These are phyloP conservation scores for Drosophila borealis DNA, from an alignment of 2,888 invertebrate genomes.

Conservation along the genomic window DNA sequence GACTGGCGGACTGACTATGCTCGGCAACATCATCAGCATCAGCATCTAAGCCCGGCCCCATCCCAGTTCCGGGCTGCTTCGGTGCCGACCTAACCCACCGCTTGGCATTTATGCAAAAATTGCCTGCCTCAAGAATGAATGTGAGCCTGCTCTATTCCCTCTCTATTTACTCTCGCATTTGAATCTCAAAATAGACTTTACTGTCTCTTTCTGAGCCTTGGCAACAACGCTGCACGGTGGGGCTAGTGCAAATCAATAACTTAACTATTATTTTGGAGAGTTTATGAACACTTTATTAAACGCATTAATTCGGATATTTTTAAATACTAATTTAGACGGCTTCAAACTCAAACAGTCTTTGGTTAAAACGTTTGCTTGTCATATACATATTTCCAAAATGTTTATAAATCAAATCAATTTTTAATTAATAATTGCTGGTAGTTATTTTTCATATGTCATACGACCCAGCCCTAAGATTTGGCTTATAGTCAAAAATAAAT, in stretches of 20 bases:
- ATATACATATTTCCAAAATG: too few species aligned
- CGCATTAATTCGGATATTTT: too few species aligned
- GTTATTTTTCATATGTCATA: too few species aligned
- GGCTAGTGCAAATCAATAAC: constrained; percentile 5
- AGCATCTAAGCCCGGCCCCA: constrained; percentile 10
- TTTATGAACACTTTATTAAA: too few species aligned
- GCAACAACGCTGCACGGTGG: constrained; percentile 52
- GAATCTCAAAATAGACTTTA: constrained; percentile 56
- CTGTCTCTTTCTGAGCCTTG: constrained; percentile 40
- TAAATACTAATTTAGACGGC: too few species aligned
- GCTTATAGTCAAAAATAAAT: too few species aligned
- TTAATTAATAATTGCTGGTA: too few species aligned
- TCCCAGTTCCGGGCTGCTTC: constrained; percentile 1
- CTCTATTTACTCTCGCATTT: constrained; percentile 15
- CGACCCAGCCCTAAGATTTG: too few species aligned
- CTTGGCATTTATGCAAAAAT: constrained; percentile 68
- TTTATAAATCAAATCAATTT: too few species aligned
- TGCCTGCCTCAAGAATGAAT: constrained; percentile 40
- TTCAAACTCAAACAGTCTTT: too few species aligned
- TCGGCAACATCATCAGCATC: constrained; percentile 36
- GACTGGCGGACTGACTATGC: constrained; percentile 27
- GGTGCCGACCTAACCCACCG: constrained; percentile 51
- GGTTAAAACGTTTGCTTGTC: too few species aligned
- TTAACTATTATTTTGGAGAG: not conserved
- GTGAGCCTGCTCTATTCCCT: constrained; percentile 16